Evolutionary conservation across 2,888 invertebrate genomes (phyloP).

Genomic region (Myopa testacea): DNA sequence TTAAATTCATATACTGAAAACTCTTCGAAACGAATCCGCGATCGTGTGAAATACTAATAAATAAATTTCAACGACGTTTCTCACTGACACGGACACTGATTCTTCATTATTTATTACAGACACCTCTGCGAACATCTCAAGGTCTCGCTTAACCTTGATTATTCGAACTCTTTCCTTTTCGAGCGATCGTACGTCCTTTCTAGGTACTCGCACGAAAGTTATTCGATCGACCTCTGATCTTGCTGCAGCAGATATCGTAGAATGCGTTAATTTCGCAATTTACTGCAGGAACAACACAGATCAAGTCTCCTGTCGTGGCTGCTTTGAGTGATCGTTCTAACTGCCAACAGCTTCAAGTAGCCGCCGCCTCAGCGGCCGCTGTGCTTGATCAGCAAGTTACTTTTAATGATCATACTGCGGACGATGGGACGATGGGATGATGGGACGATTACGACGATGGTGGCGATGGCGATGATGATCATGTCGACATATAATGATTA

Average conservation of each 20-base stretch:
- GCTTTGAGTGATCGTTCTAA: slow-evolving; percentile 14
- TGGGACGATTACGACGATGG: not conserved
- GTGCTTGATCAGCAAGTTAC: slow-evolving; percentile 22
- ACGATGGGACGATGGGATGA: slow-evolving; percentile 2
- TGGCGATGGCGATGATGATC: slow-evolving; percentile 3
- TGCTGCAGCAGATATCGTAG: not conserved
- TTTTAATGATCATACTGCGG: slow-evolving; percentile 26
- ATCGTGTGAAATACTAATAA: too few species aligned
- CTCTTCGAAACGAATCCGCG: too few species aligned
- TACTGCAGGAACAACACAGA: not conserved
- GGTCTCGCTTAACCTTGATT: too few species aligned
- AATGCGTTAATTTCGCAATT: slow-evolving; percentile 12
- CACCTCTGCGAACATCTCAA: too few species aligned
- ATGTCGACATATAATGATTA: slow-evolving; percentile 22
- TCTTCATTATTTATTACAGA: too few species aligned
- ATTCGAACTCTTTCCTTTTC: too few species aligned
- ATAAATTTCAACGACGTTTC: too few species aligned
- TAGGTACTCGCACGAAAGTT: not conserved
- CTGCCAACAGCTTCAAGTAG: not conserved
- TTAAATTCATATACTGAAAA: too few species aligned
- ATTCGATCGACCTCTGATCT: slow-evolving; percentile 12
- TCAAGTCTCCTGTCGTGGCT: slow-evolving; percentile 4
- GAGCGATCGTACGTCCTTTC: too few species aligned
- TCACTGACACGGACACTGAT: too few species aligned
- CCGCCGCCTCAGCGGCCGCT: not conserved